A percentile compares a stretch with the other conserved stretches of the same genome.
phyloP scores from a whole-genome alignment of 1,140 invertebrate species.

The Idris sp. region DNA sequence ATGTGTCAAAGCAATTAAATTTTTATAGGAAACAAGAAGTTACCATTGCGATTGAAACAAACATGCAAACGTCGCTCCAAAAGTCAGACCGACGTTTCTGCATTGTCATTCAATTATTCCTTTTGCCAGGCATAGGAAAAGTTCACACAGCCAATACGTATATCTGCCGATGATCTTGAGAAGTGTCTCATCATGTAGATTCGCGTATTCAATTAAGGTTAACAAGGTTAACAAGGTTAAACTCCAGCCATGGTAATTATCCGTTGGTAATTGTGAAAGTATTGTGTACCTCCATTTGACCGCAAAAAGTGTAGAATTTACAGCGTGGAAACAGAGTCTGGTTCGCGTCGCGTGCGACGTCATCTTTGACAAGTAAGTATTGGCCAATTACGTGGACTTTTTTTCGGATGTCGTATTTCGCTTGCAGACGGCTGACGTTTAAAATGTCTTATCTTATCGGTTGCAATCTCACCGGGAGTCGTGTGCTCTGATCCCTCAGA shows the following conservation, averaged over 20 bases:
- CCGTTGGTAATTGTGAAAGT: slow-evolving; percentile 27
- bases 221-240: slow-evolving; percentile 57
- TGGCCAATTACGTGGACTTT: slow-evolving; percentile 48
- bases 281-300: slow-evolving; percentile 13
- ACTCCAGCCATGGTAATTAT: slow-evolving; percentile 28
- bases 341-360: slow-evolving; percentile 36
- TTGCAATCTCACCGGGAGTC: slow-evolving; percentile 29
- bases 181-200: slow-evolving; percentile 43
- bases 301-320: not conserved
- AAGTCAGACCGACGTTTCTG: not conserved
- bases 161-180: slow-evolving; percentile 43
- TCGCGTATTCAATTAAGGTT: slow-evolving; percentile 52
- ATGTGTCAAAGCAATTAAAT: no score
- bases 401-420: slow-evolving; percentile 42
- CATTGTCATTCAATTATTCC: slow-evolving; percentile 37
- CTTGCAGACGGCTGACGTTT: slow-evolving; percentile 47
- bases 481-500: slow-evolving; percentile 43
- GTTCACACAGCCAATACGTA: no score
- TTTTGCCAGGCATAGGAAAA: slow-evolving; percentile 7
- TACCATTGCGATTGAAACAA: no score
- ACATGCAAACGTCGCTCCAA: no score
- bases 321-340: not conserved
- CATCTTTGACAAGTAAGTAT: slow-evolving; percentile 32
- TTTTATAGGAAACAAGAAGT: no score
- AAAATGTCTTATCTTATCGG: slow-evolving; percentile 53